Conservation (phyloP, 2,888 invertebrate genomes). For the Elysia crispata region DNA sequence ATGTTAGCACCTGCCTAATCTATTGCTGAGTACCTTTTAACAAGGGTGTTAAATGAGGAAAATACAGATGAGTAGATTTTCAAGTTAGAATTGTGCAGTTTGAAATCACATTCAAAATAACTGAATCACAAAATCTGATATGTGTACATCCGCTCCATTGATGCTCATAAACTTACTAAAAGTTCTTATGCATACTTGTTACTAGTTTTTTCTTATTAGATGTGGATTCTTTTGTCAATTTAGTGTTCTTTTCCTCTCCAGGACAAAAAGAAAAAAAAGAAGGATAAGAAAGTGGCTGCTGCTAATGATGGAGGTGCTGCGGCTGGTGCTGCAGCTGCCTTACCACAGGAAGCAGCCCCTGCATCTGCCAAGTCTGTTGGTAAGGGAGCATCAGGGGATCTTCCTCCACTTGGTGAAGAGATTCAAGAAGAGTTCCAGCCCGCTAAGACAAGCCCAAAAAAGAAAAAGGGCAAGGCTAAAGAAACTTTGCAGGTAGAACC, state of each 20-base stretch:
- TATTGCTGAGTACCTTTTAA: too few relatives aligned
- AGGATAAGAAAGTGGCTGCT: constrained; percentile 43
- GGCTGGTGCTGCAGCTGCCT: constrained; percentile 28
- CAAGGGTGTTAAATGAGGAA: too few relatives aligned
- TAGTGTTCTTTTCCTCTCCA: background rate
- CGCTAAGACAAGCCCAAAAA: constrained; percentile 35
- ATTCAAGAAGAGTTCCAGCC: background rate
- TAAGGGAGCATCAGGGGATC: constrained; percentile 9
- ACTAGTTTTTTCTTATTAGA: too few relatives aligned
- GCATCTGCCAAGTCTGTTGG: constrained; percentile 36
- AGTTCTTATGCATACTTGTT: too few relatives aligned
- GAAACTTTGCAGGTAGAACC: constrained; percentile 35
- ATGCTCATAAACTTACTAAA: too few relatives aligned
- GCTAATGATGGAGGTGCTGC: constrained; percentile 38
- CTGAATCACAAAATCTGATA: too few relatives aligned
- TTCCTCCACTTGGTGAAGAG: background rate
- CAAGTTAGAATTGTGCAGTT: too few relatives aligned
- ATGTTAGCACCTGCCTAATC: too few relatives aligned
- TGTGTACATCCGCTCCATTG: too few relatives aligned
- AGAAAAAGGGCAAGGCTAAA: constrained; percentile 35
- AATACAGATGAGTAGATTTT: too few relatives aligned
- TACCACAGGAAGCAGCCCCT: constrained; percentile 36
- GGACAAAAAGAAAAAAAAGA: constrained; percentile 48
- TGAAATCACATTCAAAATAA: too few relatives aligned
- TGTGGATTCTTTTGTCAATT: too few relatives aligned